These are phyloP conservation scores for Trichonephila clavipes DNA, from an alignment of 1,140 invertebrate species.

Conservation along the genomic window DNA sequence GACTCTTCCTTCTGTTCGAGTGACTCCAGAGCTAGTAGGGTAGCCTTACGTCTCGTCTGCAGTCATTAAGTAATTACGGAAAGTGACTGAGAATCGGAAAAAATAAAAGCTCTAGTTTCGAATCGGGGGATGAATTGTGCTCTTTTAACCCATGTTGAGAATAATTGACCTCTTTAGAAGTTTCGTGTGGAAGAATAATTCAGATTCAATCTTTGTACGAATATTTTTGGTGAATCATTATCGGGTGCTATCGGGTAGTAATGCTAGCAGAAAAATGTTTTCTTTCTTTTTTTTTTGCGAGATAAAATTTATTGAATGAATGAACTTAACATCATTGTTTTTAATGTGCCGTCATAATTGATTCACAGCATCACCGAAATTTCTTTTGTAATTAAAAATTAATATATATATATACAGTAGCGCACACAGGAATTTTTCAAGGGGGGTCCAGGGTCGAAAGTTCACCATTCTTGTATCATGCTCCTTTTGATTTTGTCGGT, in stretches of 20 bases:
- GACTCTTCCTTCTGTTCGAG: slow-evolving; percentile 2
- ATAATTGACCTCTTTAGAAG: slow-evolving; percentile 21
- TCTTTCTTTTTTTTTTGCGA: no score
- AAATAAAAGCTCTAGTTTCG: slow-evolving; percentile 9
- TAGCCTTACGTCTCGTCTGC: slow-evolving; percentile 8
- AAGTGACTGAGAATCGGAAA: slow-evolving; percentile 32
- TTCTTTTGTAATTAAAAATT: no score
- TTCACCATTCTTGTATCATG: no score
- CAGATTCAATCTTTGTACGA: not conserved
- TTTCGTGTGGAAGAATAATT: not conserved
- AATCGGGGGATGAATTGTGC: not conserved
- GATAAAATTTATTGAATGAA: no score
- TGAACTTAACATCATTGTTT: no score
- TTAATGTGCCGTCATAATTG: no score
- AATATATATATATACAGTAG: no score
- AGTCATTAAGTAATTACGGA: slow-evolving; percentile 38
- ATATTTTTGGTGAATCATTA: not conserved
- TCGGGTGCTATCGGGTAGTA: not conserved
- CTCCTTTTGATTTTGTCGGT: no score
- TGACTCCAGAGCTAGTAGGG: not conserved
- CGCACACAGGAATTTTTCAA: no score
- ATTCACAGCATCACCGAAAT: no score
- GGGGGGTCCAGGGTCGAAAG: no score
- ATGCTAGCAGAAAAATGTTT: not conserved
- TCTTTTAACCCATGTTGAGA: slow-evolving; percentile 11